Evolutionary conservation across 2,888 invertebrate genomes (phyloP), one percentile per base, ranked within the genome.

Genomic region (Dryobotodes eremita): DNA sequence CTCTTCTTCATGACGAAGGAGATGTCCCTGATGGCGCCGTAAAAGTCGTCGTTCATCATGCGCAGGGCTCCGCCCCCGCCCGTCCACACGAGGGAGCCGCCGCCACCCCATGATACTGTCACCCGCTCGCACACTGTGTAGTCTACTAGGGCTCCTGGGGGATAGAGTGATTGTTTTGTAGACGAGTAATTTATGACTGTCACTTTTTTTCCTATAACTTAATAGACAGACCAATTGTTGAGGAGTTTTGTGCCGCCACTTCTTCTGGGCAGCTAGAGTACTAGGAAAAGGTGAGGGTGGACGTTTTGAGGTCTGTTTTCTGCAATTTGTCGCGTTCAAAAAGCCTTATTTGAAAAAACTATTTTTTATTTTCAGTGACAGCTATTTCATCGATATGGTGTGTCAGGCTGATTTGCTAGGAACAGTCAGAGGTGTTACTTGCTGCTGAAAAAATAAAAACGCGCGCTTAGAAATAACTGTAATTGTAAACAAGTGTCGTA

Each of bases 71-170:
- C 94, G 72, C 90, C 86, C 26, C 92, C 93, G 90, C 98, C 97
- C 75, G 98, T 98, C 98, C 98, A 98, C 65, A 98, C 97, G 68
- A 98, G 96, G 82, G 91, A 97, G 68, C 93, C 93, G 75, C 97
- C 97, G 17, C 98, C 97, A 17, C 98, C 98, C 98, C 98, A 98
- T 91, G 98, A 97, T 88, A 99, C 95, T 42, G 98, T 98, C 89
- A 98, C 98, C 89, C 99, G 97, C 95, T 99, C 99, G 93, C 98
- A 98, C 84, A 99, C 98, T 55, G 97, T 98, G 91, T 98, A 98
- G 95, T 99, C 98, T 64, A 97, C 97, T 61, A 99, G 95, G 26
- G 95, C 93, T 64, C 98, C 98, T 97, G 94, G 0, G 36, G 59
- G n/a, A 61, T 31, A 59, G 6, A 59, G 57, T 57, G 13, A 13